These are phyloP conservation scores for Moxostoma hubbsi DNA, from an alignment of 2,797 vertebrate species.

Conservation along the genomic window DNA sequence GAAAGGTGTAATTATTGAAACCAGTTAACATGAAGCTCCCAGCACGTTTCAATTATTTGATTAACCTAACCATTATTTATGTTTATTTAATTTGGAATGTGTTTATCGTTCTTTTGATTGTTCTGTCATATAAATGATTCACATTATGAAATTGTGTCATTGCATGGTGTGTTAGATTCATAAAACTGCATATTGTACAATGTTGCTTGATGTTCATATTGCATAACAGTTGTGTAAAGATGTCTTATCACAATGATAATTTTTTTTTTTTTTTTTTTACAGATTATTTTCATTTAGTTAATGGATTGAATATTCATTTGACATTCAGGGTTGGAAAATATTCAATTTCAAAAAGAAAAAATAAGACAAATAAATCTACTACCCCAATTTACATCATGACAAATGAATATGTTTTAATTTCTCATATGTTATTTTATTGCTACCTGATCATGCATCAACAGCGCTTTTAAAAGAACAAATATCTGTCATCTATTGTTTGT, in stretches of 20 bases:
- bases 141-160: too few relatives aligned
- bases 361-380: neutral
- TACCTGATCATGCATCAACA: too few relatives aligned
- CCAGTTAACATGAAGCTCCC: too few relatives aligned
- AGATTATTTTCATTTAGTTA: neutral
- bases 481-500: neutral
- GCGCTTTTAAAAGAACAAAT: too few relatives aligned
- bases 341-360: neutral
- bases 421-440: neutral
- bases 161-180: neutral
- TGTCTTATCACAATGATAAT: neutral
- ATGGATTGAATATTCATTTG: neutral
- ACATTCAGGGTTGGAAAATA: neutral
- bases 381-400: neutral
- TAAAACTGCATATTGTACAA: neutral
- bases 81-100: too few relatives aligned
- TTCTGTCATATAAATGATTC: too few relatives aligned
- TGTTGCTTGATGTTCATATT: neutral
- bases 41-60: too few relatives aligned
- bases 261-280: too few relatives aligned
- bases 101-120: too few relatives aligned
- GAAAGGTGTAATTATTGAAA: too few relatives aligned
- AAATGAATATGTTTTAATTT: neutral
- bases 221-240: neutral
- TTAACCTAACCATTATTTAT: too few relatives aligned